These are phyloP conservation scores for Mastomys natalensis DNA, from an alignment of 2,113 vertebrate genomes.

Conservation along the genomic window DNA sequence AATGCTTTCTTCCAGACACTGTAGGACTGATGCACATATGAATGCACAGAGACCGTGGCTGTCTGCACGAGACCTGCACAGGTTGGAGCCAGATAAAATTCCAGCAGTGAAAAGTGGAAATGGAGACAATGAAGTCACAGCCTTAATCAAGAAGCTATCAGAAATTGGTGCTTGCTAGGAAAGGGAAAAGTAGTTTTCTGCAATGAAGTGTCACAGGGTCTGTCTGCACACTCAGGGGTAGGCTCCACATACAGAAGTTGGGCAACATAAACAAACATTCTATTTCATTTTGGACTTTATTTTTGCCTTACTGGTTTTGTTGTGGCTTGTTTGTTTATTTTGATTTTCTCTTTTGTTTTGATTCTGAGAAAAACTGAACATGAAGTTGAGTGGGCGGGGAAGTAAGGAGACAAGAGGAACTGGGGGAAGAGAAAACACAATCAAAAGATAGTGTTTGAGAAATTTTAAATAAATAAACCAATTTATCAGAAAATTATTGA, in stretches of 20 bases:
- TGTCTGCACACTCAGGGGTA: not conserved
- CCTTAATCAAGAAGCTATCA: not conserved
- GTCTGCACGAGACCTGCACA: not conserved
- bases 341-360: not conserved
- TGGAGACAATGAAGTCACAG: not conserved
- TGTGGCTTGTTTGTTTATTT: not conserved
- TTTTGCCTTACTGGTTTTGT: not conserved
- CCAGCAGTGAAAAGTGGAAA: not conserved
- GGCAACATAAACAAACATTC: not conserved
- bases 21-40: not conserved
- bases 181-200: not conserved
- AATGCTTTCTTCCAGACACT: not conserved
- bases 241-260: too few relatives aligned
- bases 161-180: not conserved
- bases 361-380: not conserved
- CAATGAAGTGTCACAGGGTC: not conserved
- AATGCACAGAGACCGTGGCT: not conserved
- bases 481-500: slow-evolving; percentile 60
- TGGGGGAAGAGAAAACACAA: not conserved
- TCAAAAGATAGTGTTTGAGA: not conserved
- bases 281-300: not conserved
- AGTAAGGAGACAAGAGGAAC: not conserved
- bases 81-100: not conserved
- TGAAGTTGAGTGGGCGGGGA: not conserved
- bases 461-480: not conserved